Conservation (phyloP, 2,797 vertebrate species). For the Anomalospiza imberbis region DNA sequence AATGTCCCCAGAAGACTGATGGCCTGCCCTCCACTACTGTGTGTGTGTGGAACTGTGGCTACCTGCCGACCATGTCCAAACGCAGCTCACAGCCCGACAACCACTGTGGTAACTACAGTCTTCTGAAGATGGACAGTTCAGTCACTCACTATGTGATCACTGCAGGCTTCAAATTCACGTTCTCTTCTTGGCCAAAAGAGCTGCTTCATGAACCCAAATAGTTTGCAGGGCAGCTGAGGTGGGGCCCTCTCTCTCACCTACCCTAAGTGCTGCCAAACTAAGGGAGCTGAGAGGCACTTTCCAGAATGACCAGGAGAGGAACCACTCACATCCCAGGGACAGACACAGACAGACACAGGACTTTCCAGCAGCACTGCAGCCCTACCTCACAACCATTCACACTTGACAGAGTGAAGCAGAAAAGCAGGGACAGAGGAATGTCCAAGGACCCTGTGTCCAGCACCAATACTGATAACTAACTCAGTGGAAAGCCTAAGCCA, state of each 20-base stretch:
- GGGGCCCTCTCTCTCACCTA: background rate
- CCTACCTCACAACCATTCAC: background rate
- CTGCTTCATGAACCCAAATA: background rate
- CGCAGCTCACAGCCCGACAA: background rate
- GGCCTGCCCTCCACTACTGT: background rate
- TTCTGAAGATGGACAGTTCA: background rate
- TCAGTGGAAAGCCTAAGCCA: background rate
- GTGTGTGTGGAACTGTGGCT: fast-evolving
- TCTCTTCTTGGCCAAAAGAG: background rate
- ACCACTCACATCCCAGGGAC: background rate
- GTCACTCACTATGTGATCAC: fast-evolving
- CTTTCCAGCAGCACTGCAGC: background rate
- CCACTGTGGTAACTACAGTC: fast-evolving
- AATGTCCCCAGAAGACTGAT: background rate
- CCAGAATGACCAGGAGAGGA: background rate
- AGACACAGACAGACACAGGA: fast-evolving
- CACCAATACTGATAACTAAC: background rate
- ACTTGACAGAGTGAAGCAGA: fast-evolving
- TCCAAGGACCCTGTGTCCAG: background rate
- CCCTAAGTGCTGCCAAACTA: background rate
- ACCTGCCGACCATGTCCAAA: background rate
- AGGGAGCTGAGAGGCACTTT: background rate
- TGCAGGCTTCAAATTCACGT: background rate
- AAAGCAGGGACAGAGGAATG: background rate
- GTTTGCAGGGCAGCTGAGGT: background rate